These are phyloP conservation scores for Mythimna ferrago DNA, from an alignment of 2,888 invertebrate genomes.

Conservation along the genomic window DNA sequence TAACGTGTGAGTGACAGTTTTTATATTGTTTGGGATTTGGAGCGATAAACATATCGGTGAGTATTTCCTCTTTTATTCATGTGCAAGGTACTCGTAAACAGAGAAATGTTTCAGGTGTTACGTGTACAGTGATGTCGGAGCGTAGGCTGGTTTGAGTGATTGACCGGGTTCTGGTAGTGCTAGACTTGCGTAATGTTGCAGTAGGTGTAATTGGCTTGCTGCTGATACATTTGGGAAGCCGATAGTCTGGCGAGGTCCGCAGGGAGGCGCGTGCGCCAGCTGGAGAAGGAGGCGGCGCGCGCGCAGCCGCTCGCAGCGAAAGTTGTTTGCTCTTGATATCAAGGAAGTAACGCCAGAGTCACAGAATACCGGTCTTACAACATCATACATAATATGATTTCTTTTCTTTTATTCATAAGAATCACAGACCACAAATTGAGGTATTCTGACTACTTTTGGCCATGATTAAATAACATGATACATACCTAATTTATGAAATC, in stretches of 20 bases:
- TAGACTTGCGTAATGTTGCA: slow-evolving; percentile 77
- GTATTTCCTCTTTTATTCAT: slow-evolving; percentile 78
- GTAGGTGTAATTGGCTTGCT: slow-evolving; percentile 66
- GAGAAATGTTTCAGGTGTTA: slow-evolving; percentile 65
- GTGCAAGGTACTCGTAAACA: slow-evolving; percentile 59
- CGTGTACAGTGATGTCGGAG: slow-evolving; percentile 61
- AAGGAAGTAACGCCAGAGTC: slow-evolving; percentile 80
- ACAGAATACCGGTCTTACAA: slow-evolving; percentile 75
- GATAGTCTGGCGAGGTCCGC: slow-evolving; percentile 55
- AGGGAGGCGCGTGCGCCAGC: slow-evolving; percentile 67
- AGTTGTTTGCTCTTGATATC: slow-evolving; percentile 87
- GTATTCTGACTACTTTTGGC: background rate
- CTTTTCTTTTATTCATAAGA: slow-evolving; percentile 51
- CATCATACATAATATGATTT: slow-evolving; percentile 59
- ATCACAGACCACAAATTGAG: slow-evolving; percentile 9
- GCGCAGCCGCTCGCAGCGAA: slow-evolving; percentile 76
- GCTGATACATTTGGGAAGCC: slow-evolving; percentile 56
- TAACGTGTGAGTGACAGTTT: slow-evolving; percentile 88
- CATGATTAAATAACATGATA: slow-evolving; percentile 9
- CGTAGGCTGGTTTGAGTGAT: slow-evolving; percentile 57
- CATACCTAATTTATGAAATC: background rate
- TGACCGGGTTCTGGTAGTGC: slow-evolving; percentile 63
- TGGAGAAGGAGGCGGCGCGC: slow-evolving; percentile 65
- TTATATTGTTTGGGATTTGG: slow-evolving; percentile 89
- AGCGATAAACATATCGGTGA: slow-evolving; percentile 88